These are phyloP conservation scores for Caretta caretta DNA, from an alignment of 2,113 vertebrate genomes.

Conservation along the genomic window DNA sequence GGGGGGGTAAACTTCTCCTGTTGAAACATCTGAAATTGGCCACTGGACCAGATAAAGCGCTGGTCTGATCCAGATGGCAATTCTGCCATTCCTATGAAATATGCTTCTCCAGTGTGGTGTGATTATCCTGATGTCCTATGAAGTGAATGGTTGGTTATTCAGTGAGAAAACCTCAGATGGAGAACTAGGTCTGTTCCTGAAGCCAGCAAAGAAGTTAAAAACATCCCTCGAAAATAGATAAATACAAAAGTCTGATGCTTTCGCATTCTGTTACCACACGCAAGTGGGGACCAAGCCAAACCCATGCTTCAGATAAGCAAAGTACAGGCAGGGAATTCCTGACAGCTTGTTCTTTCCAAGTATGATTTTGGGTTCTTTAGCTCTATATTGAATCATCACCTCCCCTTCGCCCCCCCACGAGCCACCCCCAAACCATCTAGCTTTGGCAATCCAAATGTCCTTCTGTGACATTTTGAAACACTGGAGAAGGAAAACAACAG, in stretches of 20 bases:
- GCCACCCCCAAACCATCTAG: not conserved
- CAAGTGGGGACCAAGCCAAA: not conserved
- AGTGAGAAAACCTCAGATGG: not conserved
- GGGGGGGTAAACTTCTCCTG: not conserved
- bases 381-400: not conserved
- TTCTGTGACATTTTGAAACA: not conserved
- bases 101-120: not conserved
- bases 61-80: not conserved
- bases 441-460: not conserved
- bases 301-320: not conserved
- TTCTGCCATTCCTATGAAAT: not conserved
- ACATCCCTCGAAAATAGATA: not conserved
- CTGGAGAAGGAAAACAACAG: not conserved
- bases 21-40: constrained; percentile 10
- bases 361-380: not conserved
- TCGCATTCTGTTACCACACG: not conserved
- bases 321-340: not conserved
- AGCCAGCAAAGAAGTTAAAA: not conserved
- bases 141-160: not conserved
- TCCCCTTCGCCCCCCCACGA: not conserved
- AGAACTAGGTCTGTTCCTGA: not conserved
- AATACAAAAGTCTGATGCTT: not conserved
- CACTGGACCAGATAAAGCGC: not conserved
- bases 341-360: not conserved
- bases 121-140: not conserved